Conservation (phyloP, 2,113 vertebrate genomes). For the Hyperopisus bebe region DNA sequence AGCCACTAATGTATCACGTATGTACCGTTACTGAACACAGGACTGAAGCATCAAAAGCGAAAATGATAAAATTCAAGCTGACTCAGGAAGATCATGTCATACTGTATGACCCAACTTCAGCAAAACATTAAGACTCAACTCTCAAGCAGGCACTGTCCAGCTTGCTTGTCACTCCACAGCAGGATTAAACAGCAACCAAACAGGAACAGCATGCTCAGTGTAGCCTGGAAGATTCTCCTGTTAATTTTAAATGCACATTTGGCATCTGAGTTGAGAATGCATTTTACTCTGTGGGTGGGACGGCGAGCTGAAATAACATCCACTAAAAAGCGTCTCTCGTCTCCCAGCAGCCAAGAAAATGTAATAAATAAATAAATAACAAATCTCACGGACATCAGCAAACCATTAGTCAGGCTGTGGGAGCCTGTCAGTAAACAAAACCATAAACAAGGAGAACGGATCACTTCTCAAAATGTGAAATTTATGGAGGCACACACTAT, state of each 20-base stretch:
- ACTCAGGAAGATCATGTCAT: background rate
- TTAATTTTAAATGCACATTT: background rate
- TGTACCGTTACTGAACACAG: background rate
- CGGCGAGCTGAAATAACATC: background rate
- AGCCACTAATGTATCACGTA: background rate
- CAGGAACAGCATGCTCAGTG: background rate
- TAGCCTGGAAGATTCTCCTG: background rate
- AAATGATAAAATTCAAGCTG: background rate
- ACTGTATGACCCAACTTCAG: background rate
- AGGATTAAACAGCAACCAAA: background rate
- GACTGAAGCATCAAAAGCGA: background rate
- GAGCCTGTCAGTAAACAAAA: background rate
- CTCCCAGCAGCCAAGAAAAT: background rate
- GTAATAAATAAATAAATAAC: background rate
- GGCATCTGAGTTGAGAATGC: background rate
- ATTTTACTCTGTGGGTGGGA: background rate
- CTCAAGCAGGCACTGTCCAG: background rate
- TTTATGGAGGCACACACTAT: background rate
- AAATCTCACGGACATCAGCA: constrained; percentile 4
- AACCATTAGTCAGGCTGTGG: constrained; percentile 4
- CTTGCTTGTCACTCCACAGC: background rate
- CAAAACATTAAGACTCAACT: background rate
- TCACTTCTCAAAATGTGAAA: background rate
- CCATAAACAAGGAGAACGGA: background rate
- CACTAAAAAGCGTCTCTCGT: background rate